Conservation (phyloP, 2,797 vertebrate genomes). For the Enteromius mattozi region DNA sequence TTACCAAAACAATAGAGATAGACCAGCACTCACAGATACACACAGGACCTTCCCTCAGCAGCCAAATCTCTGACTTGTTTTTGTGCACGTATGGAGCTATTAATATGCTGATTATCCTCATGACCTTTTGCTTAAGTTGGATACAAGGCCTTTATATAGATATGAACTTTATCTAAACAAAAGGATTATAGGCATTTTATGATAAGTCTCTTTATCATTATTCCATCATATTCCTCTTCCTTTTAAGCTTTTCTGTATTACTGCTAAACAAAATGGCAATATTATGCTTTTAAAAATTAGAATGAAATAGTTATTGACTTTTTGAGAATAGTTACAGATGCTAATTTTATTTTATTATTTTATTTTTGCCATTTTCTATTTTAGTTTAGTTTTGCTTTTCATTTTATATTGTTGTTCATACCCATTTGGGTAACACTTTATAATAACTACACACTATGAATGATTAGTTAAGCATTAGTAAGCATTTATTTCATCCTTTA, state of each 20-base stretch:
- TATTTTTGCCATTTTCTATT: neutral
- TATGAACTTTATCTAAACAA: constrained; percentile 59
- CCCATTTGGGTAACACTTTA: too few species aligned
- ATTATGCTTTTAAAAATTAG: neutral
- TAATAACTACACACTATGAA: too few species aligned
- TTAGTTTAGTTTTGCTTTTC: neutral
- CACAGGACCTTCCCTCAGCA: constrained; percentile 26
- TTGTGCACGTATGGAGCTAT: constrained; percentile 62
- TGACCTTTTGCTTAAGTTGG: constrained; percentile 81
- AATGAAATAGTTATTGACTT: neutral
- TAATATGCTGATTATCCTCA: constrained; percentile 75
- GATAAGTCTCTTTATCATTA: neutral
- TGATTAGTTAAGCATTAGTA: too few species aligned
- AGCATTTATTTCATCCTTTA: too few species aligned
- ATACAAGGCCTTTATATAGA: constrained; percentile 74
- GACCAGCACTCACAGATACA: neutral
- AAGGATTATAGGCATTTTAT: constrained; percentile 63
- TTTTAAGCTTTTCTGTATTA: neutral
- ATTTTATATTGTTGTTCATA: neutral
- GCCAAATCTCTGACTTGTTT: constrained; percentile 43
- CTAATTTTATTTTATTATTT: neutral
- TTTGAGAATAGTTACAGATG: neutral
- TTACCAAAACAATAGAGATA: neutral
- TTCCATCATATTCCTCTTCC: neutral
- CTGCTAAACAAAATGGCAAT: neutral